These are phyloP conservation scores for Leptinotarsa defecta DNA, from an alignment of 1,140 invertebrate species.

Conservation along the genomic window DNA sequence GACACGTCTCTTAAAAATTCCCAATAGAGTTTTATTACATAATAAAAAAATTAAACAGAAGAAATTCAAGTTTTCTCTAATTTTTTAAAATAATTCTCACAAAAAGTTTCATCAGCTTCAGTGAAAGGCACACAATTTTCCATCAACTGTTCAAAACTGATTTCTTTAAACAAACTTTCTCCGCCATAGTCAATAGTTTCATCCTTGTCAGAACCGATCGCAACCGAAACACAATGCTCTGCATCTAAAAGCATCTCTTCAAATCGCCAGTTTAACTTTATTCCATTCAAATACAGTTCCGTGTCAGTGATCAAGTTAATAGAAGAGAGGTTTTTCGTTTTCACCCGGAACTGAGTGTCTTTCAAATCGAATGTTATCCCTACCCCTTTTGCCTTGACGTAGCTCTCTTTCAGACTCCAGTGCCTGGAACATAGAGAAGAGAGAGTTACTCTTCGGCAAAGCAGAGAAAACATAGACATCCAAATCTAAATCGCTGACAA, in stretches of 20 bases:
- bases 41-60: too few relatives aligned
- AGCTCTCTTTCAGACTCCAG: constrained; percentile 96
- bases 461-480: too few relatives aligned
- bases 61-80: constrained; percentile 36
- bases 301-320: constrained; percentile 68
- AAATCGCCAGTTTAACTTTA: constrained; percentile 75
- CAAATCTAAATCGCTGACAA: too few relatives aligned
- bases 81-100: constrained; percentile 51
- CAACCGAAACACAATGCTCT: constrained; percentile 81
- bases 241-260: constrained; percentile 84
- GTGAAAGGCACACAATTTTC: constrained; percentile 59
- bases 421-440: constrained; percentile 51
- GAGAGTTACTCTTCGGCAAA: not conserved
- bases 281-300: constrained; percentile 67
- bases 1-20: too few relatives aligned
- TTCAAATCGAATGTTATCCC: constrained; percentile 81
- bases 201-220: constrained; percentile 49
- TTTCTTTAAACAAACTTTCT: constrained; percentile 55
- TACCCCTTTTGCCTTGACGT: constrained; percentile 87
- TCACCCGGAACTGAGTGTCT: constrained; percentile 75
- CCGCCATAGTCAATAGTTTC: constrained; percentile 1
- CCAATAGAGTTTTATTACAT: too few relatives aligned
- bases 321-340: constrained; percentile 56
- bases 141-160: constrained; percentile 64
- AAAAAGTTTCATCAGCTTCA: constrained; percentile 62